These are phyloP conservation scores for Dasyornis broadbenti DNA, from an alignment of 2,113 vertebrate genomes.

Conservation along the genomic window DNA sequence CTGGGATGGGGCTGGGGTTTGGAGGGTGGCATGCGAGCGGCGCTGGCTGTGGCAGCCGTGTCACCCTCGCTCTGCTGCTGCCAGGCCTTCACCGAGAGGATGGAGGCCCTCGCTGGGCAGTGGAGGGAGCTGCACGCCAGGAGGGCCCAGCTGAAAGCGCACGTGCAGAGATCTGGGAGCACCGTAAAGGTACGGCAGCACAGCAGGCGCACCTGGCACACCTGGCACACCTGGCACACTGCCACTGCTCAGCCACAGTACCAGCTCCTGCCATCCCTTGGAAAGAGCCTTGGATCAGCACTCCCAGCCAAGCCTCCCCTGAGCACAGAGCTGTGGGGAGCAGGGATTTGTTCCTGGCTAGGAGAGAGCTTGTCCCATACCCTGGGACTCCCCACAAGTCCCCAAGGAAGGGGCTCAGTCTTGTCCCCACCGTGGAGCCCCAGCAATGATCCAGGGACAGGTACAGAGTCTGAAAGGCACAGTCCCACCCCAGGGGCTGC, in stretches of 20 bases:
- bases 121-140: conserved; percentile 53
- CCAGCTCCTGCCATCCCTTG: neutral
- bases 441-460: neutral
- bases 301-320: neutral
- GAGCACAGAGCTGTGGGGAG: neutral
- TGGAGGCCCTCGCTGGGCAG: conserved; percentile 51
- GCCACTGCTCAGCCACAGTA: neutral
- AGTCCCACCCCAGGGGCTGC: neutral
- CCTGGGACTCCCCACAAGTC: neutral
- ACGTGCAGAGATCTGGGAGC: conserved; percentile 52
- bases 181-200: conserved; percentile 71
- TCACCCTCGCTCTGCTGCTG: neutral
- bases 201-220: neutral
- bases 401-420: neutral
- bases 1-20: accelerated
- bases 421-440: neutral
- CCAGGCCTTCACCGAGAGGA: conserved; percentile 67
- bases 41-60: neutral
- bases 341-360: neutral
- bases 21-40: neutral
- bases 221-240: neutral
- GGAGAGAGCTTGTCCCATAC: neutral
- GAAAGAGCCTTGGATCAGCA: neutral
- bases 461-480: neutral
- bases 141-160: conserved; percentile 56